A percentile compares a stretch with the other conserved stretches of the same genome.
Conservation (phyloP, 2,113 vertebrate genomes). For the Xenus cinereus region DNA sequence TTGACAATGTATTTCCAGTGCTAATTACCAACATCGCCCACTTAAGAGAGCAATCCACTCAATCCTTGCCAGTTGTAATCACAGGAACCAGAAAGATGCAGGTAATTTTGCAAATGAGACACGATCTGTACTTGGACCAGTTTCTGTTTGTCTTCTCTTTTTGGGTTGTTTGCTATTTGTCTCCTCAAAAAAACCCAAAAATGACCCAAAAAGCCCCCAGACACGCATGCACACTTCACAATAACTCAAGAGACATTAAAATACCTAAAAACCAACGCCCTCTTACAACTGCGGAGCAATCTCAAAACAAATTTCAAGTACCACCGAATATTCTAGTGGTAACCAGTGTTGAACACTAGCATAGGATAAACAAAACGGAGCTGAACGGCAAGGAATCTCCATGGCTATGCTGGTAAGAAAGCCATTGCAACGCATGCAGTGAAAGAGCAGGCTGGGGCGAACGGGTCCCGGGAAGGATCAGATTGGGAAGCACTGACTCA, state of each 20-base stretch:
- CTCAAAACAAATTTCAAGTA: neutral
- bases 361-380: neutral
- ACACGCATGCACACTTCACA: neutral
- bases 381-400: neutral
- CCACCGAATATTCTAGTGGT: neutral
- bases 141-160: neutral
- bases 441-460: neutral
- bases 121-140: neutral
- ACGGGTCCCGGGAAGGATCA: neutral
- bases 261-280: neutral
- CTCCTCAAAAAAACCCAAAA: neutral
- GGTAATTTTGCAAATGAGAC: neutral
- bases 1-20: neutral
- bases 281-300: neutral
- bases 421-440: neutral
- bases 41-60: neutral
- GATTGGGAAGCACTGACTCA: neutral
- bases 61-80: neutral
- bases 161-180: neutral
- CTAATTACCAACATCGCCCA: constrained; percentile 22
- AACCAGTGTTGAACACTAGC: neutral
- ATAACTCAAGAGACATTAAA: neutral
- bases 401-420: neutral
- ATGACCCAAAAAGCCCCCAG: neutral
- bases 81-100: neutral